Evolutionary conservation across 2,797 vertebrate species (phyloP).

Genomic region (Erpetoichthys calabaricus): DNA sequence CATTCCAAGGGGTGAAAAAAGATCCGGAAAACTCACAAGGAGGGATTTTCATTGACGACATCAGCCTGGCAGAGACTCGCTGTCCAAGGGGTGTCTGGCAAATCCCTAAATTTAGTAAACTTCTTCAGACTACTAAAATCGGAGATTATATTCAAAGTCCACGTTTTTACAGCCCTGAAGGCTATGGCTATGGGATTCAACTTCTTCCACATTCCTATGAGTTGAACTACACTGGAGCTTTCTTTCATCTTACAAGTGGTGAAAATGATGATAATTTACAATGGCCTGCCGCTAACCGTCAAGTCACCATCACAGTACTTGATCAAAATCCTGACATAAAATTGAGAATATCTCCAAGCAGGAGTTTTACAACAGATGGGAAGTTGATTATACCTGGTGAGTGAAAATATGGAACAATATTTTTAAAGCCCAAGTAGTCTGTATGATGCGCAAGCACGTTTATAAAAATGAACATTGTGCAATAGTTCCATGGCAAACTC

Average conservation of each 20-base stretch:
- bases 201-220: conserved; percentile 37
- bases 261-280: conserved; percentile 65
- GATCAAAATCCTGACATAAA: conserved; percentile 68
- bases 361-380: conserved; percentile 57
- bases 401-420: conserved; percentile 7
- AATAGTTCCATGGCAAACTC: no score
- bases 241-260: conserved; percentile 69
- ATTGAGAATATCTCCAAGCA: conserved; percentile 68
- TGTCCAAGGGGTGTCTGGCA: conserved; percentile 69
- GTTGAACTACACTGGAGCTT: conserved; percentile 39
- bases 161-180: conserved; percentile 71
- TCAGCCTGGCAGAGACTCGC: conserved; percentile 62
- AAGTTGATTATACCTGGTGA: conserved; percentile 22
- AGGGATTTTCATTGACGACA: conserved; percentile 67
- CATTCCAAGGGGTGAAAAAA: conserved; percentile 66
- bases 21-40: conserved; percentile 37
- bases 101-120: conserved; percentile 54
- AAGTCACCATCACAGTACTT: conserved; percentile 60
- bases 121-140: conserved; percentile 30
- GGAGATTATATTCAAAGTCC: conserved; percentile 42
- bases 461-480: no score
- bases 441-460: no score
- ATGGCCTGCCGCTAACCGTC: conserved; percentile 73
- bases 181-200: conserved; percentile 58
- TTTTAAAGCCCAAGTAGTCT: no score